Base-by-base conservation (phyloP, 2,888 invertebrate genomes). In the Lasius fuliginosus region DNA sequence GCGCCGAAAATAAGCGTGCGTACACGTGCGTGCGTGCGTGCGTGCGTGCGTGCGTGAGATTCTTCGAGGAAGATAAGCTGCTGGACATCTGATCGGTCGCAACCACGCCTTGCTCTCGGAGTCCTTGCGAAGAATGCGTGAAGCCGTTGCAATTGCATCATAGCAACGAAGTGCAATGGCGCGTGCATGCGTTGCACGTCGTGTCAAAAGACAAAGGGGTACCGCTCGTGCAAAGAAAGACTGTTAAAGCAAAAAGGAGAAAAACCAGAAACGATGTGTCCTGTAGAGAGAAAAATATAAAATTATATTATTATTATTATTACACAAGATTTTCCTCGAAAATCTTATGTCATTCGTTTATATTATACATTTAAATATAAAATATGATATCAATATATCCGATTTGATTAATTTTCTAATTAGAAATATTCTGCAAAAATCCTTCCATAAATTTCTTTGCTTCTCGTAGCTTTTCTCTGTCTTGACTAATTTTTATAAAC, bases 61-160 rank as follows among this genome's bases (percentile, higher is more conserved):
- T 74, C 68, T 60, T 42, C 46, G 64, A 65, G 76, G 53, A 67
- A 75, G 82, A 81, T 81, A 84, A 84, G 58, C 27, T 56, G 23
- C 53, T 65, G 40, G 23, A 23, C 23, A 23, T 23, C 23, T 23
- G 67, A 40, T 64, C 49, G 67, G 67, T 49, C 27, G 62, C 33
- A 83, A 49, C 85, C 85, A 81, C 85, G 75, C 84, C 85, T 81
- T 65, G 79, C 15, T 69, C 58, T 75, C 49, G 56, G 69, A 89
- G 89, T 89, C 90, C 89, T 90, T 90, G 90, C 89, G 65, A 88
- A 86, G 90, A 91, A 91, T 90, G 90, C 88, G 82, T 67, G 56
- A 64, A 53, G 33, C 46, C 86, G 75, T 67, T 71, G 73, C 71
- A 30, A 53, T 77, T 83, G 30, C 86, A 60, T 85, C 85, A 86